Percentiles rank a stretch among this genome's conserved stretches.
These are phyloP conservation scores for Periplaneta americana DNA, from an alignment of 1,140 invertebrate genomes.

Conservation along the genomic window DNA sequence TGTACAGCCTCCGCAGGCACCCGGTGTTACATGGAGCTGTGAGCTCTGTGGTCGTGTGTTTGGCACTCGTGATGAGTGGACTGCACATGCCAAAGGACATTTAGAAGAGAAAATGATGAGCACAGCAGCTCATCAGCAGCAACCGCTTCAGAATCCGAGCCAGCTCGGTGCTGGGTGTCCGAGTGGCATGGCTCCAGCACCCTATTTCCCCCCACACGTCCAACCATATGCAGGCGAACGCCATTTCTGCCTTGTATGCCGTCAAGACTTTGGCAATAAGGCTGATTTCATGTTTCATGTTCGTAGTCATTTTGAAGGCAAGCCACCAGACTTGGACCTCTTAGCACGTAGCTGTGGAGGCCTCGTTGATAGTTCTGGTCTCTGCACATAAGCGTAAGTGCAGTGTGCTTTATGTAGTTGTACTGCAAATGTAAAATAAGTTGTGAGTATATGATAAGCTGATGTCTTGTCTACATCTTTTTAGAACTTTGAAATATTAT, in stretches of 20 bases:
- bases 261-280: constrained; percentile 57
- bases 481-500: not conserved
- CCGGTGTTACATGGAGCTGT: constrained; percentile 55
- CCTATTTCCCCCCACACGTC: constrained; percentile 32
- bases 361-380: constrained; percentile 52
- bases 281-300: constrained; percentile 65
- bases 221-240: constrained; percentile 39
- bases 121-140: constrained; percentile 3
- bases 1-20: constrained; percentile 28
- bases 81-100: constrained; percentile 63
- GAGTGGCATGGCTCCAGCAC: constrained; percentile 12
- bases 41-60: constrained; percentile 64
- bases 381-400: constrained; percentile 46
- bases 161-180: not conserved
- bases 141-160: not conserved
- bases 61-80: constrained; percentile 66
- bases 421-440: not conserved
- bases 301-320: constrained; percentile 55
- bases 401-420: not conserved
- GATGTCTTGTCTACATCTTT: not conserved
- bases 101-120: constrained; percentile 44
- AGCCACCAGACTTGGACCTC: constrained; percentile 50
- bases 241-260: constrained; percentile 58
- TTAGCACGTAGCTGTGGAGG: constrained; percentile 43
- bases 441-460: not conserved